Evolutionary conservation across 2,797 vertebrate genomes (phyloP).

Genomic region (Parauchenoglanis punctatus): DNA sequence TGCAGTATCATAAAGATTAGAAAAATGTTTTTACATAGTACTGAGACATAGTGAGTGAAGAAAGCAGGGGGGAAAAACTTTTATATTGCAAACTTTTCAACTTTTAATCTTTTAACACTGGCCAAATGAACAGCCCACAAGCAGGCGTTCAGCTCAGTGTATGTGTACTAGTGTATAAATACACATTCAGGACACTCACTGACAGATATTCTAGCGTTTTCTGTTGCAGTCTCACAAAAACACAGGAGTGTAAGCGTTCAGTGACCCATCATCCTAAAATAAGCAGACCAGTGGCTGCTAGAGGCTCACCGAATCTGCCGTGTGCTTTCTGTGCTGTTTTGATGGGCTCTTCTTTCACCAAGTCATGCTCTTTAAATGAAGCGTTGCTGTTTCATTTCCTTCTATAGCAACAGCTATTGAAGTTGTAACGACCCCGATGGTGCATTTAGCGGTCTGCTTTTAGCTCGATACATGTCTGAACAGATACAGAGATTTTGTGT

Average conservation of each 20-base stretch:
- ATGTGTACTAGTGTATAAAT: background rate
- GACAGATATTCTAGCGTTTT: conserved; percentile 34
- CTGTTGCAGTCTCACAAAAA: background rate
- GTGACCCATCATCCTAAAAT: conserved; percentile 47
- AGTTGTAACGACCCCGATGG: conserved; percentile 41
- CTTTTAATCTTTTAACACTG: background rate
- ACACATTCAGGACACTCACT: conserved; percentile 14
- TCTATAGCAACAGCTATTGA: conserved; percentile 39
- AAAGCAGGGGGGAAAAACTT: background rate
- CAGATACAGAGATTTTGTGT: conserved; percentile 22
- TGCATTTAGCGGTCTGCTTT: conserved; percentile 42
- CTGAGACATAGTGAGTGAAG: background rate
- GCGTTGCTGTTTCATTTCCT: conserved; percentile 39
- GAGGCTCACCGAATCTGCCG: background rate
- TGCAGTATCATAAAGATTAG: background rate
- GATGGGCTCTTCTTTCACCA: conserved; percentile 43
- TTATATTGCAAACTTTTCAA: background rate
- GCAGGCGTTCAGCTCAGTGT: background rate
- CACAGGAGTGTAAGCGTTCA: conserved; percentile 13
- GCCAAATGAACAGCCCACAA: too few species aligned
- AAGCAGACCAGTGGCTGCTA: conserved; percentile 32
- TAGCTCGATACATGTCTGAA: conserved; percentile 52
- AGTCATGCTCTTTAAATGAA: conserved; percentile 50
- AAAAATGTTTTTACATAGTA: background rate
- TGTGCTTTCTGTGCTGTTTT: conserved; percentile 46